Evolutionary conservation across 2,113 vertebrate species (phyloP), one percentile per base, ranked within the genome.

Genomic region (Haemorhous mexicanus): DNA sequence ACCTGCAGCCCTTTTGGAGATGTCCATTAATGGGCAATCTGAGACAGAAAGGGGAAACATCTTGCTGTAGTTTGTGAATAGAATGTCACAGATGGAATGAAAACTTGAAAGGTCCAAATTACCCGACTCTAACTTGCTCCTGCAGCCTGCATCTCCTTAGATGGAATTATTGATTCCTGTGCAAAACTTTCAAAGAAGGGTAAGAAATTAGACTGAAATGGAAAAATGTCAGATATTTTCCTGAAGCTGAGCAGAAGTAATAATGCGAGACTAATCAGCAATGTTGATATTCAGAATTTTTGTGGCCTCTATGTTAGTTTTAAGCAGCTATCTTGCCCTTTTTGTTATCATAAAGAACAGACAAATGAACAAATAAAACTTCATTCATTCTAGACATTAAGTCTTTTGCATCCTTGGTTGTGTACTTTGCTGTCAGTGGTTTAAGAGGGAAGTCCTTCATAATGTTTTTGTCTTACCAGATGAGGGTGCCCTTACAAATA

Each of bases 341-440:
- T 91, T 93, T 89, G 43, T 84, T 91, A 72, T 93, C 61, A 84
- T 91, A 52, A 43, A 82, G 61, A 89, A 61, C 26, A 74, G 39
- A 82, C 62, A 91, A 93, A 93, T 75, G 44, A 77, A 85, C 50
- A 91, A 91, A 90, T 74, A 91, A 85, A 95, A 76, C 53, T 30
- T 83, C 17, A 62, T 70, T 79, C 79, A 66, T 35, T 68, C 37
- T 64, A 39, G 76, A 22, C 84, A 39, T 76, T 28, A 56, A 50
- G 35, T 16, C 56, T 87, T 69, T 93, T 86, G 47, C 33, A 44
- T 28, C 52, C 87, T 93, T 93, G 79, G 28, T 35, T n/a, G 14
- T 63, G 39, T 78, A 47, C 50, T 82, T 26, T 84, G 43, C 56
- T 91, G 73, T 50, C 81, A 90, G 43, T 93, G 30, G 69, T 84